Conservation (phyloP, 2,888 invertebrate genomes). For the Plagiodera versicolora region DNA sequence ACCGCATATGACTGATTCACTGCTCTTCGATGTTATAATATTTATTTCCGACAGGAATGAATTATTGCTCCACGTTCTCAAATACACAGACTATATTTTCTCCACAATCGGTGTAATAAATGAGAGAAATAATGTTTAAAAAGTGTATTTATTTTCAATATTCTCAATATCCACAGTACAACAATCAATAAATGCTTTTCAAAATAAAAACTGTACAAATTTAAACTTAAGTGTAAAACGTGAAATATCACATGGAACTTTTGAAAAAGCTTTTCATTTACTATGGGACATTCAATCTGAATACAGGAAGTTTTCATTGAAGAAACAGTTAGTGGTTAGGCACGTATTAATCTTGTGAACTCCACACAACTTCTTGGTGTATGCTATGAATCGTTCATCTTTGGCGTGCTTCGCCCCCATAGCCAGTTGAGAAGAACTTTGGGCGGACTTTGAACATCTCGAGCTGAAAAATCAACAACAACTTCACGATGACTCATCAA, state of each 20-base stretch:
- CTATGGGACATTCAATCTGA: background rate
- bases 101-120: too few species aligned
- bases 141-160: background rate
- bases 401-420: constrained; percentile 75
- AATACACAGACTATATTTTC: too few species aligned
- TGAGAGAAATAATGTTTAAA: background rate
- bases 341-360: constrained; percentile 24
- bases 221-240: constrained; percentile 23
- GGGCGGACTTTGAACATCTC: constrained; percentile 77
- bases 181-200: constrained; percentile 28
- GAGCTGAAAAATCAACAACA: constrained; percentile 70
- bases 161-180: constrained; percentile 17
- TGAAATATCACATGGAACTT: constrained; percentile 25
- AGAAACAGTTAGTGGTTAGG: constrained; percentile 20
- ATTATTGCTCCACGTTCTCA: too few species aligned
- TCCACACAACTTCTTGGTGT: constrained; percentile 22
- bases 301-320: constrained; percentile 3
- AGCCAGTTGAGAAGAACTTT: constrained; percentile 81
- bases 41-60: too few species aligned
- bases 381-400: constrained; percentile 55
- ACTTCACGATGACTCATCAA: too few species aligned
- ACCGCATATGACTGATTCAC: too few species aligned
- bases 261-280: background rate
- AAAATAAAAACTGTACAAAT: constrained; percentile 27
- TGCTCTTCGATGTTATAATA: too few species aligned